These are phyloP conservation scores for Chiropotes sagulatus DNA, from an alignment of 2,797 vertebrate species.

Conservation along the genomic window DNA sequence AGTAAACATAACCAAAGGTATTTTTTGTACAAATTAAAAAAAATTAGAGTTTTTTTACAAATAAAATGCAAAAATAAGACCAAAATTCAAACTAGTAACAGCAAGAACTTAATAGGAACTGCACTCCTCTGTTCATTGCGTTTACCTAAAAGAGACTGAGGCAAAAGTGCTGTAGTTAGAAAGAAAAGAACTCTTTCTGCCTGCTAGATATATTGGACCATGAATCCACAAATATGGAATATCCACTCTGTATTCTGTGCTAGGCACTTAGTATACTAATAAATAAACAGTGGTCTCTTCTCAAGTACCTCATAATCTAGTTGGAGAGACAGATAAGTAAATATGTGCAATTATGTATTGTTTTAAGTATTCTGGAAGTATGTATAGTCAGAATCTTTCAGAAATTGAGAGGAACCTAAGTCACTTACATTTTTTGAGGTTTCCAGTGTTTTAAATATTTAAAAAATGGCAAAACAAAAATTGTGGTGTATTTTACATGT, in stretches of 20 bases:
- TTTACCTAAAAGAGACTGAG: neutral
- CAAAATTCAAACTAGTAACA: neutral
- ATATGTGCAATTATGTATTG: neutral
- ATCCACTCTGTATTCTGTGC: neutral
- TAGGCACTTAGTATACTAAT: neutral
- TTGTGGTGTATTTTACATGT: neutral
- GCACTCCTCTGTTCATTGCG: neutral
- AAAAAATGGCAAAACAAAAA: neutral
- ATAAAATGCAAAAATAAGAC: constrained; percentile 21
- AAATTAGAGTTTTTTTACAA: neutral
- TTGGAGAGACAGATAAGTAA: neutral
- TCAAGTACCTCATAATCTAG: neutral
- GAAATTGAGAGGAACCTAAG: neutral
- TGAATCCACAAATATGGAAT: neutral
- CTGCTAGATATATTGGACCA: neutral
- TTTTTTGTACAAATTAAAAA: neutral
- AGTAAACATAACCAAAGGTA: neutral
- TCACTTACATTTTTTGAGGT: neutral
- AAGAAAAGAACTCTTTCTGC: neutral
- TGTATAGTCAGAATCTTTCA: neutral
- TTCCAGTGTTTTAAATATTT: neutral
- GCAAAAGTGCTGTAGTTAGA: neutral
- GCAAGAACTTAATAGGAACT: neutral
- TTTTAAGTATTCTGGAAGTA: neutral
- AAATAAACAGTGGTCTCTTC: neutral